Evolutionary conservation across 2,888 invertebrate genomes (phyloP), one percentile per base, ranked within the genome.

Genomic region (Teleiodes luculella): DNA sequence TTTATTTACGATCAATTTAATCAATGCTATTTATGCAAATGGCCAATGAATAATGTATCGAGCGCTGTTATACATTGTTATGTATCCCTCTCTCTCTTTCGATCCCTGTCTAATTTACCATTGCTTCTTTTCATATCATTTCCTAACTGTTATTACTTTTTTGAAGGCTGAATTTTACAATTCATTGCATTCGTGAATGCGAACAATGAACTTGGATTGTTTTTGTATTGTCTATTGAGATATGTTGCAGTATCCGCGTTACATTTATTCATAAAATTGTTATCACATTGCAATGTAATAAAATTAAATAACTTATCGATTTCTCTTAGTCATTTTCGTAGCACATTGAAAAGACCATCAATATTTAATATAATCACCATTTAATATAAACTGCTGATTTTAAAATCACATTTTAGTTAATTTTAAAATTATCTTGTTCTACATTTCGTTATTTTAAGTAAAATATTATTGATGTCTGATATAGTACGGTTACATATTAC

Each of bases 11-110:
- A 43, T 43, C 43, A 20, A 43, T 43, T 43, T 24, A 43, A 46
- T 46, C 46, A 30, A 31, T 46, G 31, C 30, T 46, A 46, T 46
- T 46, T 46, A 46, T 46, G 46, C 11, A 46, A 46, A 46, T 46
- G 16, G 16, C 30, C 46, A 4, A 11, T 46, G 46, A 46, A 31
- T 46, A 16, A 46, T 46, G 46, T 46, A 46, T 46, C 18, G 13
- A 13, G 46, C 31, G 30, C 13, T 43, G 20, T 43, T 43, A 13
- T 31, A 46, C 31, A 46, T 46, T 31, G 46, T 46, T 46, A 46
- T 46, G 46, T 43, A 43, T 13, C 10, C 24, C 4, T n/a, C 43
- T 28, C 43, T 43, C 43, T 20, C 13, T 43, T 43, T 43, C n/a
- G n/a, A n/a, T n/a, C 43, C 43, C 43, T n/a, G 20, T 33, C 33